Percentiles rank a stretch among this genome's conserved stretches.
Conservation (phyloP, 2,797 vertebrate species). For the Macrochelys suwanniensis region DNA sequence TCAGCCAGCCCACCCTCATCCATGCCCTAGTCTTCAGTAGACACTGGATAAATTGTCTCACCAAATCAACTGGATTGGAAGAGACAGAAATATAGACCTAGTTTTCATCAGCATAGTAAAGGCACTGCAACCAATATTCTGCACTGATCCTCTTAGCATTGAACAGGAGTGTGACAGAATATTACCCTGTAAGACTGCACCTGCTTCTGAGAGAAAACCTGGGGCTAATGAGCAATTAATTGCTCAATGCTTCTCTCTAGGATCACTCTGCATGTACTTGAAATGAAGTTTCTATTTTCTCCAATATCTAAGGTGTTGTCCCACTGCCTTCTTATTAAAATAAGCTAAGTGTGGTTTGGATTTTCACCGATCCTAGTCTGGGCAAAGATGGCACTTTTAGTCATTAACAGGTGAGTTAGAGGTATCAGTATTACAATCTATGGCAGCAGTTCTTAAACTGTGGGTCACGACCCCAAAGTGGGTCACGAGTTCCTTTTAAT, state of each 20-base stretch:
- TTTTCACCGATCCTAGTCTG: not conserved
- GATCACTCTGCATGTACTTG: not conserved
- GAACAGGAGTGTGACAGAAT: not conserved
- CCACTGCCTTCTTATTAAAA: not conserved
- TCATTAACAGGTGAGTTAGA: not conserved
- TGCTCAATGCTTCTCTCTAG: not conserved
- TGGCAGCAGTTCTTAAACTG: too few species aligned
- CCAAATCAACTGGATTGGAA: not conserved
- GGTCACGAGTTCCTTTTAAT: too few species aligned
- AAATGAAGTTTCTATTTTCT: not conserved
- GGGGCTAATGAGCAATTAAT: rapidly evolving
- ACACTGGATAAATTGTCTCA: not conserved
- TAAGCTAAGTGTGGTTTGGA: too few species aligned
- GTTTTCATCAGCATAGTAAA: not conserved
- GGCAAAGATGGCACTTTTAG: not conserved
- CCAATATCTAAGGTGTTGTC: not conserved
- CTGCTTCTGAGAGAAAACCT: not conserved
- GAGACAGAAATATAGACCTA: not conserved
- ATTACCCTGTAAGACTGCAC: not conserved
- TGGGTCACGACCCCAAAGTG: too few species aligned
- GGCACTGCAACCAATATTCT: not conserved
- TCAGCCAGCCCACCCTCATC: not conserved
- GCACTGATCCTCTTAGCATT: not conserved
- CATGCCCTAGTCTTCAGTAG: not conserved
- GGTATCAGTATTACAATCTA: not conserved